Conservation (phyloP, 1,140 invertebrate species). For the Calycopis cecrops region DNA sequence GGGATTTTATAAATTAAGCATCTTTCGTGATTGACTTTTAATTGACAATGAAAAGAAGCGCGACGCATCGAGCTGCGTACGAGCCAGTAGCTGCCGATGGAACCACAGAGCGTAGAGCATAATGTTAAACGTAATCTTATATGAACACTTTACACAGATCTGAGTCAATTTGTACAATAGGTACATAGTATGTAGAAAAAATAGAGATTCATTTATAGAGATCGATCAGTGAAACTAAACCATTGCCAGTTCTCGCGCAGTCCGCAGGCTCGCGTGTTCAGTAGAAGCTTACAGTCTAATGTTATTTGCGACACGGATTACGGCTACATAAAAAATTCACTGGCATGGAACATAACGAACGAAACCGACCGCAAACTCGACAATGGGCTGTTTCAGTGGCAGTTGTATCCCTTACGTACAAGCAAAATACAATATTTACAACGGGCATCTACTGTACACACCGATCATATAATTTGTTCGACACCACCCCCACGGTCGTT, state of each 20-base stretch:
- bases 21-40: conserved; percentile 61
- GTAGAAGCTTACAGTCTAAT: conserved; percentile 9
- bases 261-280: neutral
- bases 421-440: conserved; percentile 73
- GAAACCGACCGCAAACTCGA: conserved; percentile 34
- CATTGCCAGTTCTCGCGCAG: conserved; percentile 41
- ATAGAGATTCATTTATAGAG: conserved; percentile 72
- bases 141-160: conserved; percentile 67
- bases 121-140: conserved; percentile 45
- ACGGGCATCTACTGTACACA: conserved; percentile 56
- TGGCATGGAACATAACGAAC: neutral
- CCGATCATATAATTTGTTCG: conserved; percentile 42
- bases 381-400: conserved; percentile 70
- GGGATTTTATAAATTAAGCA: conserved; percentile 26
- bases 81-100: conserved; percentile 27
- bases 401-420: conserved; percentile 58
- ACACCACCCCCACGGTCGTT: conserved; percentile 25
- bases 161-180: conserved; percentile 70
- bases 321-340: neutral
- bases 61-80: conserved; percentile 12
- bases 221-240: conserved; percentile 69
- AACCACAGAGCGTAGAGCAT: conserved; percentile 13
- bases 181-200: conserved; percentile 72
- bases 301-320: conserved; percentile 6
- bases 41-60: conserved; percentile 59